A percentile compares a stretch with the other conserved stretches of the same genome.
These are phyloP conservation scores for Aphaenogaster rudis DNA, from an alignment of 1,140 invertebrate species.

Conservation along the genomic window DNA sequence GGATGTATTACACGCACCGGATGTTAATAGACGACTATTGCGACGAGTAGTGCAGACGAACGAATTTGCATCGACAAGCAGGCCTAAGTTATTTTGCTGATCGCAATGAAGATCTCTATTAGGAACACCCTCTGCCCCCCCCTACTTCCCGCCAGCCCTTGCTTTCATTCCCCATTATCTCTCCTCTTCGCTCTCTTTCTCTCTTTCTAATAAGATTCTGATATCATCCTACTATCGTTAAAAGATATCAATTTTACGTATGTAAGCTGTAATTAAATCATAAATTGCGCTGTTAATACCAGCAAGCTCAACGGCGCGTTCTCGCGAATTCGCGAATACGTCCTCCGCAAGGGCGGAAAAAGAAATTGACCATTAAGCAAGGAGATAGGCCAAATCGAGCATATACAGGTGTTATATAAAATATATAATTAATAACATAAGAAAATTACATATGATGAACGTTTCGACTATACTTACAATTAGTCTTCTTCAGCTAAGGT, in stretches of 20 bases:
- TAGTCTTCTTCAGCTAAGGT: no score
- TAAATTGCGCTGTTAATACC: slow-evolving; percentile 12
- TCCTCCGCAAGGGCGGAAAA: no score
- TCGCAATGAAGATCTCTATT: slow-evolving; percentile 6
- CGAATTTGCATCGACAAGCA: neutral
- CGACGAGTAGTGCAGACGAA: neutral
- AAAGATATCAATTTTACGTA: slow-evolving; percentile 10
- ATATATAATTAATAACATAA: no score
- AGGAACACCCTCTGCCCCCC: no score
- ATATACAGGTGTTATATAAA: no score
- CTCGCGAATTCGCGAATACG: neutral
- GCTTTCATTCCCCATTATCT: no score
- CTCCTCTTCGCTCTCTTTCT: neutral
- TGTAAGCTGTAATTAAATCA: slow-evolving; percentile 21
- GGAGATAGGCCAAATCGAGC: no score
- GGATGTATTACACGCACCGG: neutral
- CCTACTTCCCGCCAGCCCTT: no score
- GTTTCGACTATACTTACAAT: no score
- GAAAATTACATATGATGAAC: no score
- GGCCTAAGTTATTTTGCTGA: neutral
- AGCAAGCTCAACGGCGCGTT: neutral
- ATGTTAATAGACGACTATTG: neutral
- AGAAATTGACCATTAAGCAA: no score
- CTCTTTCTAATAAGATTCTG: neutral
- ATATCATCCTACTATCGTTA: neutral